Conservation (phyloP, 2,888 invertebrate genomes). For the Trisateles emortualis region DNA sequence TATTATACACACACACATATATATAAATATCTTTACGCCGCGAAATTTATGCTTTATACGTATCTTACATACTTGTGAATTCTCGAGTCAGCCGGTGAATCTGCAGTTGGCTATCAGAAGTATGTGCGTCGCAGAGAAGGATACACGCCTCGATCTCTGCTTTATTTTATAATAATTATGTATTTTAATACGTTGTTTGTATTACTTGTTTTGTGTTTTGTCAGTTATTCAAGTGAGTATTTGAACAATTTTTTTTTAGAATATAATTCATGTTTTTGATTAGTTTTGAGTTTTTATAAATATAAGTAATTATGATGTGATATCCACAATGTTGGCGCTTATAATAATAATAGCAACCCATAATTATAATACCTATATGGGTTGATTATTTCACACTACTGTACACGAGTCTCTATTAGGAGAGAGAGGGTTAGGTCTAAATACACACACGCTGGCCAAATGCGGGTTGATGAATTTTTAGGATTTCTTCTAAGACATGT, state of each 20-base stretch:
- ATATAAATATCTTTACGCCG: neutral
- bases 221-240: conserved; percentile 32
- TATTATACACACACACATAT: conserved; percentile 4
- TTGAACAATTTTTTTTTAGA: neutral
- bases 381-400: too few species aligned
- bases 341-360: too few species aligned
- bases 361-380: too few species aligned
- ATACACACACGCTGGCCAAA: too few species aligned
- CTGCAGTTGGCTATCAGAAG: neutral
- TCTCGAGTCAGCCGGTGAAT: neutral
- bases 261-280: too few species aligned
- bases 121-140: neutral
- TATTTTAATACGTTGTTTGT: conserved; percentile 19
- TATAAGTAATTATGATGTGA: neutral
- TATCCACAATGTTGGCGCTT: too few species aligned
- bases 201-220: conserved; percentile 20
- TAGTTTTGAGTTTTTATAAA: neutral
- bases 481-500: too few species aligned
- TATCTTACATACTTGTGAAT: neutral
- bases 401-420: too few species aligned
- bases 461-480: too few species aligned
- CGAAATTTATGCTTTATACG: neutral
- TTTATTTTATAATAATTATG: conserved; percentile 18
- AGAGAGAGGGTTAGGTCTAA: too few species aligned
- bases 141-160: neutral